Conservation (phyloP, 2,113 vertebrate genomes). For the Perca schrenkii region DNA sequence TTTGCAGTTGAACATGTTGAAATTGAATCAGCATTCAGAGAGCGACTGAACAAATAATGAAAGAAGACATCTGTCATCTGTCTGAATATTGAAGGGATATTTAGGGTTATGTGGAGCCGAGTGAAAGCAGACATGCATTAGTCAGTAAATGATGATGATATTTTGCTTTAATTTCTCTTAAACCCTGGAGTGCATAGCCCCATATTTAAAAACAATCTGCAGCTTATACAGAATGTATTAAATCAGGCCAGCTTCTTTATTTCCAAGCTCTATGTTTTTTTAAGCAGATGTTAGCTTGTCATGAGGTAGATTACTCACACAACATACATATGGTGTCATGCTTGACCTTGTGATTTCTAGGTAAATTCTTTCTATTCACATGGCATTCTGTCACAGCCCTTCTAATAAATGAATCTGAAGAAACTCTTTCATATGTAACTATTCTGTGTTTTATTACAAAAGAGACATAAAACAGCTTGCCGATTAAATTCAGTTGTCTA, state of each 20-base stretch:
- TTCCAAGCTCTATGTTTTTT: not conserved
- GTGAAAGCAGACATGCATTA: conserved; percentile 21
- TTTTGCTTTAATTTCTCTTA: conserved; percentile 2
- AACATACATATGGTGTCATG: not conserved
- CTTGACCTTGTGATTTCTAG: not conserved
- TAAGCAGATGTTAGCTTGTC: not conserved
- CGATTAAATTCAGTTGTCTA: not conserved
- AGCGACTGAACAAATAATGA: not conserved
- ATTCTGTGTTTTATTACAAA: not conserved
- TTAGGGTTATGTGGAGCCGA: not conserved
- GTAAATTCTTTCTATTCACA: not conserved
- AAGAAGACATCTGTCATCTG: conserved; percentile 26
- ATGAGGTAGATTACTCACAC: not conserved
- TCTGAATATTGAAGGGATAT: conserved; percentile 15
- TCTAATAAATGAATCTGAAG: not conserved
- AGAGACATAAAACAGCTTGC: not conserved
- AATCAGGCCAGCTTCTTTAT: not conserved
- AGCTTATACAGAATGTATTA: not conserved
- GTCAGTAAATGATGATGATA: conserved; percentile 4
- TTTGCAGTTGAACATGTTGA: conserved; percentile 22
- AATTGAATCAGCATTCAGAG: conserved; percentile 3
- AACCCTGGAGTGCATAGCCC: not conserved
- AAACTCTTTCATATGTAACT: not conserved
- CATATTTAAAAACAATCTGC: not conserved
- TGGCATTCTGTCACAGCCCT: not conserved